These are phyloP conservation scores for Drosophila ficusphila DNA, from an alignment of 1,140 invertebrate species.

Conservation along the genomic window DNA sequence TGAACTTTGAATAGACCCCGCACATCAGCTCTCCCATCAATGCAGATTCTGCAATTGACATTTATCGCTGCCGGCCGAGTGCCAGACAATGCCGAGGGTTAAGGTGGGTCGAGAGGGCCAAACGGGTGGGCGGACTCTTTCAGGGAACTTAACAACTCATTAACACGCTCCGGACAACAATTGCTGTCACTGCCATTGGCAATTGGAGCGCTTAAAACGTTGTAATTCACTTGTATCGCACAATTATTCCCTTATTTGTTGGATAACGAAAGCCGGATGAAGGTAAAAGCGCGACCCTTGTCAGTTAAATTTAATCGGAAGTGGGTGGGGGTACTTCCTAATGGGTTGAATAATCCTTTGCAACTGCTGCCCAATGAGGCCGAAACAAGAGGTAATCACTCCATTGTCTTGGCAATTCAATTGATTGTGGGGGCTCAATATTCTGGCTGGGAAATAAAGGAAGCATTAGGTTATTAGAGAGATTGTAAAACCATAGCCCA, in stretches of 20 bases:
- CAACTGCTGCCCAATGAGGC: neutral
- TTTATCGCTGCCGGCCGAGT: constrained; percentile 66
- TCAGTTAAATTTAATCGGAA: constrained; percentile 58
- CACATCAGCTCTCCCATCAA: constrained; percentile 1
- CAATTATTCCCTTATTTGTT: constrained; percentile 59
- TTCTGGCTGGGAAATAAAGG: neutral
- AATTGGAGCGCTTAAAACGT: constrained; percentile 50
- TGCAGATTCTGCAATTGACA: constrained; percentile 66
- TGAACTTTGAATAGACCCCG: constrained; percentile 36
- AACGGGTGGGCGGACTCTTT: constrained; percentile 36
- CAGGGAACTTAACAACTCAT: constrained; percentile 73
- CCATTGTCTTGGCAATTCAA: constrained; percentile 30
- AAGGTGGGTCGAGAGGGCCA: neutral
- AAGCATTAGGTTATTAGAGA: neutral
- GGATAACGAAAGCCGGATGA: constrained; percentile 24
- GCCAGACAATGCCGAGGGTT: constrained; percentile 31
- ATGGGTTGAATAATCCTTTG: too few species aligned
- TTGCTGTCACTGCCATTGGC: constrained; percentile 44
- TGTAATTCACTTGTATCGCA: constrained; percentile 53
- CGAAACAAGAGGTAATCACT: neutral
- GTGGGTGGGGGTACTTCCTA: neutral
- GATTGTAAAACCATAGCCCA: neutral
- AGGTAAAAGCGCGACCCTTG: constrained; percentile 40
- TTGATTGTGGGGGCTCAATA: neutral
- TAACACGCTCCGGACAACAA: constrained; percentile 72